phyloP scores from a whole-genome alignment of 2,888 invertebrate genomes.

The Chelonus formosanus region DNA sequence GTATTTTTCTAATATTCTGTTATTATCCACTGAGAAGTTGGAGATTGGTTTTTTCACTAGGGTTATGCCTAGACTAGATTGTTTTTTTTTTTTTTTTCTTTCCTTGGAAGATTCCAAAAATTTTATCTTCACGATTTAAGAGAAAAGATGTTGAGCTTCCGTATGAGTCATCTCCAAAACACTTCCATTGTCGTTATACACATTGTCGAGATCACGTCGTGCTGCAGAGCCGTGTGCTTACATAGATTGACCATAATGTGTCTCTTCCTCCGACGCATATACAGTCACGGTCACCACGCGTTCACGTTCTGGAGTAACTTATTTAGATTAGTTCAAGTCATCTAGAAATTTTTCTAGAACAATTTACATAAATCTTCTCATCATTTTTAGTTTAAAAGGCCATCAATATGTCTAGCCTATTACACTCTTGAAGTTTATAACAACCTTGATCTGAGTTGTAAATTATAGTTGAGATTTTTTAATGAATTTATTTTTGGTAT shows the following conservation, averaged over 20 bases:
- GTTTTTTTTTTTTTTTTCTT: no score
- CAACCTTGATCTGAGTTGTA: no score
- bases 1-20: no score
- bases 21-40: no score
- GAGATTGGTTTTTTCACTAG: no score
- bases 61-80: no score
- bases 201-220: slow-evolving; percentile 32
- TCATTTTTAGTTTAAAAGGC: neutral
- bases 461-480: no score
- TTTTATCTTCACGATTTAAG: neutral
- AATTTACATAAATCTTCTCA: slow-evolving; percentile 2
- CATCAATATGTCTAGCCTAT: neutral
- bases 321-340: slow-evolving; percentile 18
- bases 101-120: no score
- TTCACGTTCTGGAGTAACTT: slow-evolving; percentile 32
- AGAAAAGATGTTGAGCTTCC: slow-evolving; percentile 20
- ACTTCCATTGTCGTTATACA: slow-evolving; percentile 20
- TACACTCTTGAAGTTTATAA: neutral
- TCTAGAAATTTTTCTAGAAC: slow-evolving; percentile 10
- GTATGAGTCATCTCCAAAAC: slow-evolving; percentile 28
- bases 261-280: slow-evolving; percentile 62
- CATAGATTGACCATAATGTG: slow-evolving; percentile 63
- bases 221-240: slow-evolving; percentile 46
- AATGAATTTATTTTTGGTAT: no score
- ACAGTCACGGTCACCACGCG: slow-evolving; percentile 60